These are phyloP conservation scores for Dryomyza anilis DNA, from an alignment of 2,888 invertebrate species.

Conservation along the genomic window DNA sequence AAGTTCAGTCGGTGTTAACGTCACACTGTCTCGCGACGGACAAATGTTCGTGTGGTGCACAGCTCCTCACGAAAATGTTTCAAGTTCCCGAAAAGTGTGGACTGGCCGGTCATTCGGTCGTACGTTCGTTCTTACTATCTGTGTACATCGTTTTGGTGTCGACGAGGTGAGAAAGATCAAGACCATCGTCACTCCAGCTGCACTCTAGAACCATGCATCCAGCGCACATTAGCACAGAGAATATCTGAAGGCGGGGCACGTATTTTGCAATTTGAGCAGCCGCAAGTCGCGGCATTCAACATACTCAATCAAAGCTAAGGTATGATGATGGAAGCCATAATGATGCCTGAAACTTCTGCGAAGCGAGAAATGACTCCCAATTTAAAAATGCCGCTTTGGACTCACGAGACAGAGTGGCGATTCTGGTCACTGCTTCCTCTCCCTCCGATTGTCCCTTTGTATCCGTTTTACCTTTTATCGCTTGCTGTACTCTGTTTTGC, in stretches of 20 bases:
- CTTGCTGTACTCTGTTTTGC: background rate
- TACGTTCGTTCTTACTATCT: no score
- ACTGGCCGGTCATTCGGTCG: conserved; percentile 29
- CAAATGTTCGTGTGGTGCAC: conserved; percentile 5
- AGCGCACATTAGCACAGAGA: conserved; percentile 18
- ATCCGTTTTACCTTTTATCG: conserved; percentile 3
- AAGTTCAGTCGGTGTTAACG: background rate
- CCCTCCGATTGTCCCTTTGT: background rate
- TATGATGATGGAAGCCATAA: conserved; percentile 58
- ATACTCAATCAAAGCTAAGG: conserved; percentile 40
- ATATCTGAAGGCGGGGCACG: conserved; percentile 55
- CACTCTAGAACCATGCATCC: conserved; percentile 13
- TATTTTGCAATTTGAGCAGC: conserved; percentile 59
- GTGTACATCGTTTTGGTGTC: conserved; percentile 45
- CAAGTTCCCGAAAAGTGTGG: conserved; percentile 30
- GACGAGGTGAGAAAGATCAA: conserved; percentile 54
- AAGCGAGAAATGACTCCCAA: conserved; percentile 57
- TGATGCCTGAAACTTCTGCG: conserved; percentile 50
- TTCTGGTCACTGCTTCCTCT: conserved; percentile 39
- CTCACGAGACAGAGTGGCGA: conserved; percentile 54
- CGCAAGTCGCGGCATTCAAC: conserved; percentile 40
- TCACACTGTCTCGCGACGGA: background rate
- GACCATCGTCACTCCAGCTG: conserved; percentile 42
- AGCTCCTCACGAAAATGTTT: conserved; percentile 28
- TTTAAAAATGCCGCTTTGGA: conserved; percentile 52